Evolutionary conservation across 2,888 invertebrate species (phyloP).

Genomic region (Allolobophora icterica): DNA sequence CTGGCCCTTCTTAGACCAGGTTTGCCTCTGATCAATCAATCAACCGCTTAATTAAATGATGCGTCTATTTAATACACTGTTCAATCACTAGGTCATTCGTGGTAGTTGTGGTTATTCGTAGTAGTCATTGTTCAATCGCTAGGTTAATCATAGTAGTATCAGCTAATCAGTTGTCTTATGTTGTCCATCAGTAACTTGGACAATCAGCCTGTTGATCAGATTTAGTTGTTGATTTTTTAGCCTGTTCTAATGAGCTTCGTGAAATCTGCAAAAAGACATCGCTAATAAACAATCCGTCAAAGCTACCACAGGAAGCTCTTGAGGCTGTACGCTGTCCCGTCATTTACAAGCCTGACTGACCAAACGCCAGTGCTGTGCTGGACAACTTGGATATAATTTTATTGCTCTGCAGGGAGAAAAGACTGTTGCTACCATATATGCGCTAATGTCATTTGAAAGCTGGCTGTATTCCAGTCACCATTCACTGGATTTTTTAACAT

Average conservation of each 20-base stretch:
- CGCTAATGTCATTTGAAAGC: neutral
- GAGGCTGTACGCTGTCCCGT: neutral
- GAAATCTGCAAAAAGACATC: slow-evolving; percentile 25
- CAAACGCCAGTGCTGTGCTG: neutral
- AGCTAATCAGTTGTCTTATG: neutral
- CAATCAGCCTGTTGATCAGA: neutral
- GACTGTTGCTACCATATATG: neutral
- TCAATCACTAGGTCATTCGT: neutral
- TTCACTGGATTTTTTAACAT: neutral
- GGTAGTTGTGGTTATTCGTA: too few relatives aligned
- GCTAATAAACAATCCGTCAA: slow-evolving; percentile 21
- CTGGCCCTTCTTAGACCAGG: slow-evolving; percentile 21
- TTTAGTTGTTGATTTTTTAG: neutral
- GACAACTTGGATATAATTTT: neutral
- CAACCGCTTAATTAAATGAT: too few relatives aligned
- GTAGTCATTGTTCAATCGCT: neutral
- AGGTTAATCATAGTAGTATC: neutral
- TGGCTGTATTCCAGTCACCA: neutral
- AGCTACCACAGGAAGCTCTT: slow-evolving; percentile 20
- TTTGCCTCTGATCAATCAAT: neutral
- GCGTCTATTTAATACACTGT: too few relatives aligned
- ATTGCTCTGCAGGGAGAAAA: neutral
- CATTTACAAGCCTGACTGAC: slow-evolving; percentile 12
- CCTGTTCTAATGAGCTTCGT: slow-evolving; percentile 9
- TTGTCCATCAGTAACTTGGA: neutral